Percentiles rank a stretch among this genome's conserved stretches.
Conservation (phyloP, 2,113 vertebrate genomes). For the Microcebus murinus region DNA sequence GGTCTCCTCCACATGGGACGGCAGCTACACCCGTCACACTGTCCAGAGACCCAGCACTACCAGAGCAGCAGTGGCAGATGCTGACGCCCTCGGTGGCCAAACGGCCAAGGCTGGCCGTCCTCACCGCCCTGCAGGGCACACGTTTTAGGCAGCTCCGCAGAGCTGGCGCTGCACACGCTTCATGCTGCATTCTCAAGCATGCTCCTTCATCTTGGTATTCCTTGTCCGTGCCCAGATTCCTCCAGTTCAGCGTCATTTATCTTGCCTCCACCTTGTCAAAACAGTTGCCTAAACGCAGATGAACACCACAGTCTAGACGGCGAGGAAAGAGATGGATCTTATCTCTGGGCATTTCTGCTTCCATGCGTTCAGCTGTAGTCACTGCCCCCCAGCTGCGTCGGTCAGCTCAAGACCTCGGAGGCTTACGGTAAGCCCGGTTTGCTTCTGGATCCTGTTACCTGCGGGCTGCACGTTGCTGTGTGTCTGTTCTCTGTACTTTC, state of each 20-base stretch:
- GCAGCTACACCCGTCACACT: background rate
- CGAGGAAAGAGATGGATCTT: rapidly evolving
- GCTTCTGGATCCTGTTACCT: rapidly evolving
- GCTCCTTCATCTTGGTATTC: no score
- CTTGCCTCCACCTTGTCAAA: no score
- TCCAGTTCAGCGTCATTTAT: rapidly evolving
- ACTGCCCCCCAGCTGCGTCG: rapidly evolving
- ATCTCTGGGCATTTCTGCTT: no score
- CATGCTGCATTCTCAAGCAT: background rate
- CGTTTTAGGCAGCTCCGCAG: background rate
- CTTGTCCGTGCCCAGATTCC: background rate
- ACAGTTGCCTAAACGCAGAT: no score
- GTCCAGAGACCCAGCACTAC: no score
- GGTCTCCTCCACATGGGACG: background rate
- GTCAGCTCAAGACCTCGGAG: no score
- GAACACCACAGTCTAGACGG: no score
- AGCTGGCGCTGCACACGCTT: no score
- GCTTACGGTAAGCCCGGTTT: rapidly evolving
- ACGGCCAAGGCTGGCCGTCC: background rate
- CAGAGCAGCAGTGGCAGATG: no score
- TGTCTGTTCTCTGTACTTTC: background rate
- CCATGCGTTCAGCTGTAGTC: rapidly evolving
- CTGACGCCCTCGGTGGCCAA: rapidly evolving
- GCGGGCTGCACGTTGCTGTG: rapidly evolving
- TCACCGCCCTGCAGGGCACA: background rate